These are phyloP conservation scores for Pteruthius melanotis DNA, from an alignment of 2,113 vertebrate species.

Conservation along the genomic window DNA sequence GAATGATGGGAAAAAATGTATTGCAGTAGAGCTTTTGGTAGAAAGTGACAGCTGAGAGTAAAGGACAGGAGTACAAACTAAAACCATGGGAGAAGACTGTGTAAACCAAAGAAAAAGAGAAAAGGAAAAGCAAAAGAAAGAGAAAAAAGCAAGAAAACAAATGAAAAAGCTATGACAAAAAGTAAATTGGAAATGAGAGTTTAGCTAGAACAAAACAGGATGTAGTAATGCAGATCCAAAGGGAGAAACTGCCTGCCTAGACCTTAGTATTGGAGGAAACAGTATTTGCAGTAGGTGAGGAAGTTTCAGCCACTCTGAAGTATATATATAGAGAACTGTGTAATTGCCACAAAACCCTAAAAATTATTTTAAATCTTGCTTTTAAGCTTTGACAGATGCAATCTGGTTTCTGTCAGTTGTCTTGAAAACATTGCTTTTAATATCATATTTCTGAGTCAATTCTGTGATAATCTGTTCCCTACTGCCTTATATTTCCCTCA, in stretches of 20 bases:
- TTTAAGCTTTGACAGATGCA: conserved; percentile 35
- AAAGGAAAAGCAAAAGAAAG: background rate
- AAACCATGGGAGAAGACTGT: background rate
- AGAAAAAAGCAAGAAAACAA: background rate
- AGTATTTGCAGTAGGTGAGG: background rate
- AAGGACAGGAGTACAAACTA: background rate
- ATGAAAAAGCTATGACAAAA: background rate
- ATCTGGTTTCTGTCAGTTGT: conserved; percentile 34
- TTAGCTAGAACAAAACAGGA: background rate
- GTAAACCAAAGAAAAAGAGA: background rate
- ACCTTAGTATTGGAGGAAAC: background rate
- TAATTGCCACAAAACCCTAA: background rate
- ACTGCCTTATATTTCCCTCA: background rate
- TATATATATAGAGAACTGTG: background rate
- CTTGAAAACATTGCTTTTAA: conserved; percentile 21
- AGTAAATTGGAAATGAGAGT: background rate
- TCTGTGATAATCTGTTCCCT: background rate
- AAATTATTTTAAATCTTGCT: background rate
- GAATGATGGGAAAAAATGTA: background rate
- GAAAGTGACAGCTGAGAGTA: background rate
- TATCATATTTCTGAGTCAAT: background rate
- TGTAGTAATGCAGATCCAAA: background rate
- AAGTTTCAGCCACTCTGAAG: background rate
- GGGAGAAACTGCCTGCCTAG: background rate
- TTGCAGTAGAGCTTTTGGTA: background rate